Conservation (phyloP, 2,797 vertebrate genomes). For the Microhierax caerulescens region DNA sequence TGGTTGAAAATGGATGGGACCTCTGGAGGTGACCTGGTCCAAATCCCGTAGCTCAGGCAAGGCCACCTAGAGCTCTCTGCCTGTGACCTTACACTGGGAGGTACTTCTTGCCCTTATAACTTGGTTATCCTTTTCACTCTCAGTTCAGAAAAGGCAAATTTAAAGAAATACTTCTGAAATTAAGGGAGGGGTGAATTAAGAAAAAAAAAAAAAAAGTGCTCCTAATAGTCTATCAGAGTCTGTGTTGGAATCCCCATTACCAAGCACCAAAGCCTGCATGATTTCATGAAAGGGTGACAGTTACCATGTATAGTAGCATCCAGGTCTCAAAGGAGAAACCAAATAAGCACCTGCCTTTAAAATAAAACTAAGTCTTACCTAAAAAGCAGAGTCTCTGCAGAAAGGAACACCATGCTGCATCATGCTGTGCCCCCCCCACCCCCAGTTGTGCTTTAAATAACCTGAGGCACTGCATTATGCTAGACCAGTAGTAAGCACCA, state of each 20-base stretch:
- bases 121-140: neutral
- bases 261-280: neutral
- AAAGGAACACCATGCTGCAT: neutral
- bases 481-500: neutral
- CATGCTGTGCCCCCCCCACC: fast-evolving
- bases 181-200: fast-evolving
- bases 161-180: neutral
- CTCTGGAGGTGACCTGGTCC: neutral
- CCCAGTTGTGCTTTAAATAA: neutral
- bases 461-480: neutral
- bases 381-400: neutral
- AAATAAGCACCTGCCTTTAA: neutral
- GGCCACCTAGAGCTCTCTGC: neutral
- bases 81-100: neutral
- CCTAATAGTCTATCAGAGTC: neutral
- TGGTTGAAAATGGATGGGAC: neutral
- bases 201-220: neutral
- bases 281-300: neutral
- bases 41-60: neutral
- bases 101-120: neutral
- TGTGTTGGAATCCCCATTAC: neutral
- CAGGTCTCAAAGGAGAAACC: neutral
- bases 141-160: neutral
- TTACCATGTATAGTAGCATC: neutral
- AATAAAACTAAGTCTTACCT: neutral